Base-by-base conservation (phyloP, 2,113 vertebrate genomes). In the Calidris pygmaea region DNA sequence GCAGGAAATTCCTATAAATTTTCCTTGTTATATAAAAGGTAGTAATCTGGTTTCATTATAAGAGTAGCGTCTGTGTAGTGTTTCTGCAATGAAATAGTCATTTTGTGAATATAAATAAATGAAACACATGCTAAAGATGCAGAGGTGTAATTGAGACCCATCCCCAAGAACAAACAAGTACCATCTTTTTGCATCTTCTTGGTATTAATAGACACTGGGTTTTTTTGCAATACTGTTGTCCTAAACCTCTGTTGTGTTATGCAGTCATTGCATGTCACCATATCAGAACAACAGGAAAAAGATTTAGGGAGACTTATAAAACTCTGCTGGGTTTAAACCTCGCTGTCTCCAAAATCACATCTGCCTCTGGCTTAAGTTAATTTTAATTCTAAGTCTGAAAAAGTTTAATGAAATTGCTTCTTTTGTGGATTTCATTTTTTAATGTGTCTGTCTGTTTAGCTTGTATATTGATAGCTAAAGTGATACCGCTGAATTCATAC, bases 161-260 rank as follows among this genome's bases (percentile, higher is more conserved):
- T 77, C 37, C 16, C 14, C 37, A 75, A 66, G 52, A 79, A 21
- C 24, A 88, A 87, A 78, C 11, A 71, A 71, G 23, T 39, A 35
- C 20, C 1, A 63, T 87, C 4, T 78, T 92, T 90, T 47, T 41
- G 16, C 56, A 34, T 76, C 7, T 34, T 70, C 47, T 68, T 60
- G 32, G 9, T 60, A 76, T 50, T 35, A 45, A 24, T 8, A 70
- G 13, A 29, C 22, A 32, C 2, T 2, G 7, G 3, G 0, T 0
- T 43, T 0, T 47, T 76, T 55, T 56, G 20, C 24, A 56, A 1
- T 65, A 1, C 12, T 55, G 4, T 66, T 75, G 24, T 39, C 27
- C 35, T 92, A 53, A 83, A 73, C 8, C 20, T 78, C 37, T 90
- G 13, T 66, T 70, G 1, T 22, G 8, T 85, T 89, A 29, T 26